Evolutionary conservation across 2,888 invertebrate species (phyloP), one percentile per base, ranked within the genome.

Genomic region (Dermolepida albohirtum): DNA sequence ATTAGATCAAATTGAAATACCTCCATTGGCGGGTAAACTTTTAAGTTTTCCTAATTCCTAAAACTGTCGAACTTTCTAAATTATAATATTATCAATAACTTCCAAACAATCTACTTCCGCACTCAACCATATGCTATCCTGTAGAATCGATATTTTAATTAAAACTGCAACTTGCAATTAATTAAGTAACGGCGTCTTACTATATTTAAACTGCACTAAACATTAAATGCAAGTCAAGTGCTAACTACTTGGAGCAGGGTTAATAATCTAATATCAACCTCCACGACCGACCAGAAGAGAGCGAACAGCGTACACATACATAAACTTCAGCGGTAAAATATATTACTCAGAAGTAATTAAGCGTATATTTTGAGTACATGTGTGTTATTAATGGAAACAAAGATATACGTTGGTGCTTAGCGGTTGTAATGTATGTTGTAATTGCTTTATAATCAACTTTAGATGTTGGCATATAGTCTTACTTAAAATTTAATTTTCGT

Each of bases 361-460:
- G 59, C 59, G 59, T 59, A 44, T 44, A 14, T 59, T 59, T 44
- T 17, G 59, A 59, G 55, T 17, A 10, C 14, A 16, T 41, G 29
- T 7, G 59, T n/a, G 44, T 59, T 59, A 59, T 59, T 59, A 59
- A 59, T 59, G 59, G 59, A 59, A 59, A 59, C 59, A 59, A 44
- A 59, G 44, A 59, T 44, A 59, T 59, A 59, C 44, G 59, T 29
- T 11, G 16, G 59, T 44, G 59, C 44, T 59, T 59, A 59, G 59
- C 44, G 27, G 59, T 47, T 59, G 59, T 59, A 59, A 59, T 59
- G 44, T 59, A 41, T 59, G 44, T 27, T 44, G 59, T 59, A 59
- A 59, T 59, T 59, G 59, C 59, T 59, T 59, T 59, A 59, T 59
- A 59, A 59, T 59, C 59, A 59, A 59, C 59, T 59, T 59, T 59